Conservation (phyloP, 1,140 invertebrate species). For the Drosophila murphyi region DNA sequence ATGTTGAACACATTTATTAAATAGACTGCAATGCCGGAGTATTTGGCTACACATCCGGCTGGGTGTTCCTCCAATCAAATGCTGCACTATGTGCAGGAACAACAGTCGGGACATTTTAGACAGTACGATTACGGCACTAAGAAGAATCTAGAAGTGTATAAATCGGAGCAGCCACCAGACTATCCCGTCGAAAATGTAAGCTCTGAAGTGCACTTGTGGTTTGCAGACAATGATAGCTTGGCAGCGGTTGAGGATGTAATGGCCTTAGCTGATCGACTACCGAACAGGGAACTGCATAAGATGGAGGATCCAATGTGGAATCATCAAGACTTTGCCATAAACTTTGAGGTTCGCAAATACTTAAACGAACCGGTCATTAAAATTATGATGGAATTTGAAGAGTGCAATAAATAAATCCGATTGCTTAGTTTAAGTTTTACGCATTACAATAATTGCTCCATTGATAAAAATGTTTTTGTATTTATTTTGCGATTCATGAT, state of each 20-base stretch:
- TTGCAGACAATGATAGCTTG: slow-evolving; percentile 86
- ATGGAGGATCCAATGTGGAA: slow-evolving; percentile 86
- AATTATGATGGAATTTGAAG: slow-evolving; percentile 61
- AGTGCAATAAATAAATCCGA: slow-evolving; percentile 13
- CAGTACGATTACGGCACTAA: slow-evolving; percentile 84
- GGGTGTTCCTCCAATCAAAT: slow-evolving; percentile 85
- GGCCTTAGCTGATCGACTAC: slow-evolving; percentile 77
- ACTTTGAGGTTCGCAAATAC: slow-evolving; percentile 45
- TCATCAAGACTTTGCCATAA: slow-evolving; percentile 86
- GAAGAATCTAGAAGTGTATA: slow-evolving; percentile 85
- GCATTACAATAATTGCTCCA: background rate
- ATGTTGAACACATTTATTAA: background rate
- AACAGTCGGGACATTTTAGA: slow-evolving; percentile 68
- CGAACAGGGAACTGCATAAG: slow-evolving; percentile 84
- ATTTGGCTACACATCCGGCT: slow-evolving; percentile 84
- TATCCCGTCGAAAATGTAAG: slow-evolving; percentile 87
- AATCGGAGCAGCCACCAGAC: slow-evolving; percentile 84
- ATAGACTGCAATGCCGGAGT: slow-evolving; percentile 83
- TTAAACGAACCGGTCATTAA: slow-evolving; percentile 69
- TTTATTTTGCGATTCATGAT: too few species aligned
- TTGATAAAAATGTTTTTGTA: slow-evolving; percentile 4
- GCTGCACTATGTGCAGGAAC: slow-evolving; percentile 85
- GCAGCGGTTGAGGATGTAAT: slow-evolving; percentile 87
- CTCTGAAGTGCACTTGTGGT: slow-evolving; percentile 87
- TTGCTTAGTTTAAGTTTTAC: background rate